Evolutionary conservation across 2,113 vertebrate species (phyloP), one percentile per base, ranked within the genome.

Genomic region (Columba livia): DNA sequence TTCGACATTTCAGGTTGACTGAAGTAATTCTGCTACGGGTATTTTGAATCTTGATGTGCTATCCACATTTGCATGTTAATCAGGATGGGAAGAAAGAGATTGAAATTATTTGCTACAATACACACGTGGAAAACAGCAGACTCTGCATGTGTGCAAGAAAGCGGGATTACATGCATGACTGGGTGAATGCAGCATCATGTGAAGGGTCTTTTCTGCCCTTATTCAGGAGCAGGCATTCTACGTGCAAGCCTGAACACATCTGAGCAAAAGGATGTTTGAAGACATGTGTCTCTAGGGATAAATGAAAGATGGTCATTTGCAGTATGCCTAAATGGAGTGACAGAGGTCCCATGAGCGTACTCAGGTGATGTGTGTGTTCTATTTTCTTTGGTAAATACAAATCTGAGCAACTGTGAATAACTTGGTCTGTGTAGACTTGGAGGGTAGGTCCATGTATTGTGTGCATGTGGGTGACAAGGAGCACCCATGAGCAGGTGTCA

Each of bases 1-100:
- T 83, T 83, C 6, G 87, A 85, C 96, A 97, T 98, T 97, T 98
- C 96, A 95, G 97, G 96, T 97, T 97, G 97, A 96, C 97, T 97
- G 96, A 96, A 96, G 94, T 95, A 13, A 92, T 95, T 97, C 82
- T 96, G 96, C 75, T 92, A 79, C 93, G 92, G 97, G 98, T 98
- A 95, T 97, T 98, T 97, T 85, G 85, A 96, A 98, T 97, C 93
- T 95, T 85, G 94, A 97, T 93, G 87, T 84, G 87, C 89, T 96
- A 97, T 93, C 96, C 89, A 79, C 18, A 79, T 93, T 98, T 92
- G 79, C 95, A 95, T 73, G 72, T 91, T 85, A 69, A 94, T 65
- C 51, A 95, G 79, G 62, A 84, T 28, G 89, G 70, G 93, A 96
- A 94, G 78, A 64, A 95, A 88, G 64, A 94, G 40, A 77, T 81